Base-by-base conservation (phyloP, 2,113 vertebrate species). In the Alosa alosa region DNA sequence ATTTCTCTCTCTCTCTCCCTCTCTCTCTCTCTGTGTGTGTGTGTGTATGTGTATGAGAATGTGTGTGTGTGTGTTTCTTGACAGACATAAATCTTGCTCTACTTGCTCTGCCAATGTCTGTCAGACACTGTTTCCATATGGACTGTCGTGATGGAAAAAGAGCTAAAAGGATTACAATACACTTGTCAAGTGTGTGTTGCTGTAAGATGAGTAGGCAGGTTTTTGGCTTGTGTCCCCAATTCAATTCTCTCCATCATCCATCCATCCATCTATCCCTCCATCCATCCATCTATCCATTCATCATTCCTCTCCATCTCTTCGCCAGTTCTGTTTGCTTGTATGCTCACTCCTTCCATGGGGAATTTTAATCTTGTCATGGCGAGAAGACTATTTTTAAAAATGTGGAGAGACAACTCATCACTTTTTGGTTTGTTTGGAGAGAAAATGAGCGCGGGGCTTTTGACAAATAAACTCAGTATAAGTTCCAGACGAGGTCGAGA, bases 391-490 rank as follows among this genome's bases (percentile, higher is more conserved):
- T 86, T 88, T 88, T 84, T 6, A 64, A 64, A 88, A 52, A 78
- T n/a, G 39, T 41, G 44, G 41, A 31, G 22, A 84, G 81, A 83
- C 44, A 83, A 84, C 60, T 86, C 82, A 83, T 86, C 87, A 84
- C 82, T 60, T 83, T 60, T 60, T 85, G 39, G 84, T 72, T 81
- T 84, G 83, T 86, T 86, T 88, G 45, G 49, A 84, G 31, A 88
- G 72, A 86, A 86, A 82, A 88, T 55, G 81, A 85, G 46, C 81
- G 31, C 49, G 82, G 83, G 20, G 84, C 84, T 68, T 64, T 39
- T 87, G 55, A 72, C 81, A 87, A 87, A 85, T 82, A 87, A 87
- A 87, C 83, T 84, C 75, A 60, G 8, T 81, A 39, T 46, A n/a
- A 81, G 39, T 31, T 78, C 36, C 57, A 84, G 83, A 87, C 7